phyloP scores from a whole-genome alignment of 2,113 vertebrate species.

The Porphyrio hochstetteri region DNA sequence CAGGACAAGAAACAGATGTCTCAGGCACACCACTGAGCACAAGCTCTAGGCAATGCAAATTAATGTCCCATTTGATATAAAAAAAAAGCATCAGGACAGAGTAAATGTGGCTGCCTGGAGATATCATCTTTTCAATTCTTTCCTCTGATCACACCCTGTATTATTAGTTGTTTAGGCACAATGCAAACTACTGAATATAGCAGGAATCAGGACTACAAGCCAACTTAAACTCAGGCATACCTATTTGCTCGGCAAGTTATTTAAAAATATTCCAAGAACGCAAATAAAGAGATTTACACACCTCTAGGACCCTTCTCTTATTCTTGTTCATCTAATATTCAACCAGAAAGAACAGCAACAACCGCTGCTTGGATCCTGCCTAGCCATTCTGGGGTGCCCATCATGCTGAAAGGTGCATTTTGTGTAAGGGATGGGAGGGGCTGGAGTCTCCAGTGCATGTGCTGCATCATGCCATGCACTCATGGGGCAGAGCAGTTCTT shows the following conservation, averaged over 20 bases:
- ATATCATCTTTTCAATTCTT: not conserved
- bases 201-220: not conserved
- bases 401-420: not conserved
- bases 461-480: fast-evolving
- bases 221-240: not conserved
- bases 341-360: not conserved
- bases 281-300: not conserved
- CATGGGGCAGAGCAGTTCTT: not conserved
- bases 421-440: not conserved
- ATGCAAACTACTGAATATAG: not conserved
- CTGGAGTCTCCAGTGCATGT: not conserved
- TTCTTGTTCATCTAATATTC: not conserved
- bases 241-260: not conserved
- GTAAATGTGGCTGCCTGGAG: not conserved
- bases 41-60: not conserved
- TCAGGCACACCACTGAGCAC: not conserved
- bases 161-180: not conserved
- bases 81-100: not conserved
- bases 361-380: not conserved
- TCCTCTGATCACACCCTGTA: not conserved
- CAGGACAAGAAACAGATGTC: not conserved
- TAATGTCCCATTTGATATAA: not conserved
- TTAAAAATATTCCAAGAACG: not conserved
- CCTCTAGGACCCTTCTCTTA: not conserved
- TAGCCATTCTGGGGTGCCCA: not conserved